Evolutionary conservation across 2,888 invertebrate species (phyloP), one percentile per base, ranked within the genome.

Genomic region (Parapristionchus giblindavisi): DNA sequence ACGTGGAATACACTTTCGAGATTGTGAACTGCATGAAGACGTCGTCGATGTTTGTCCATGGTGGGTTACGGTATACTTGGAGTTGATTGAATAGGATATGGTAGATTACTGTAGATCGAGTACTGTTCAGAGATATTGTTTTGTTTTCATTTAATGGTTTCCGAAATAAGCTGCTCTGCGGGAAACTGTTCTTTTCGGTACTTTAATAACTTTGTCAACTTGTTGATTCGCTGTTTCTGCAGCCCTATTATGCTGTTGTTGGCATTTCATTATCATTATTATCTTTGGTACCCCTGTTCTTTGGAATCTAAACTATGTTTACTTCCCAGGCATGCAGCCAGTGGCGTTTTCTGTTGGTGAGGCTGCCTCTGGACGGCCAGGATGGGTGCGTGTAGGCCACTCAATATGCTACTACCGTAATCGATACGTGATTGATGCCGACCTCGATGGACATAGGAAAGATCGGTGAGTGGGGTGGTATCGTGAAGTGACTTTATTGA

Each of bases 11-110:
- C 88, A 91, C 92, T 56, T 94, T 94, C 89, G 94, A 94, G 88
- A 93, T 94, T 73, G 92, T 94, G 84, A 94, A 94, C 90, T 94
- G 93, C 89, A 93, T 94, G 87, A 94, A 94, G 88, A 91, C 92
- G 52, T 93, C 93, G 88, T 94, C 94, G 84, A 93, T 94, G 89
- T 94, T 94, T 89, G 93, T 94, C 88, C 93, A 92, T 87, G 94
- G 91, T 91, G 82, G n/a, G n/a, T n/a, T n/a, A n/a, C n/a, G n/a
- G n/a, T n/a, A n/a, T n/a, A n/a, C n/a, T n/a, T n/a, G n/a, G n/a
- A n/a, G n/a, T n/a, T n/a, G n/a, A n/a, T n/a, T n/a, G n/a, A 84
- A 52, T 11, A 6, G 29, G 36, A 6, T 52, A 68, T 29, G 68
- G 52, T 52, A 51, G 34, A 34, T 1, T 51, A 48, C 32, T 21